Evolutionary conservation across 2,797 vertebrate genomes (phyloP).

Genomic region (Basileuterus tristriatus): DNA sequence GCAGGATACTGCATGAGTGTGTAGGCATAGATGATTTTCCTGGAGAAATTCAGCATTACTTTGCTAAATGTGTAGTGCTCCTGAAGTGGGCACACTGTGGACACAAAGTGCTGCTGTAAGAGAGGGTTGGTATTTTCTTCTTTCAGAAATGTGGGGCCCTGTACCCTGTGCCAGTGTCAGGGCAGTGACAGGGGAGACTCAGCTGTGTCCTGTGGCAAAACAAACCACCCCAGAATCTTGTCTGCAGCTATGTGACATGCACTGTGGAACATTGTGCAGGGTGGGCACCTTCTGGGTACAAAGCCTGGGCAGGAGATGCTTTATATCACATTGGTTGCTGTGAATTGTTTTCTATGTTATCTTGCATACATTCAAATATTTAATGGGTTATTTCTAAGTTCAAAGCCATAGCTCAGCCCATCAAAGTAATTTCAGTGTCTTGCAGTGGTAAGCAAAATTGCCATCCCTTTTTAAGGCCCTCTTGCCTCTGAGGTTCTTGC

Average conservation of each 20-base stretch:
- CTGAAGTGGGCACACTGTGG: not conserved
- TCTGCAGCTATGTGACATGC: not conserved
- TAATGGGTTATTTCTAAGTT: not conserved
- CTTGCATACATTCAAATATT: not conserved
- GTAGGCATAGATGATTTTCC: not conserved
- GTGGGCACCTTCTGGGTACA: not conserved
- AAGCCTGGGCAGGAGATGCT: not conserved
- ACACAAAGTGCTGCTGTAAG: not conserved
- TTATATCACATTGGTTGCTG: not conserved
- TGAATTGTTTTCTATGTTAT: not conserved
- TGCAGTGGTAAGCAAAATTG: not conserved
- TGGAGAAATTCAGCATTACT: not conserved
- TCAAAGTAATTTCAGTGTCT: not conserved
- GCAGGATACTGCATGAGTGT: not conserved
- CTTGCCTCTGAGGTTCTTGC: not conserved
- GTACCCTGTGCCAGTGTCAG: rapidly evolving
- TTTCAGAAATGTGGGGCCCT: not conserved
- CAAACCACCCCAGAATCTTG: not conserved
- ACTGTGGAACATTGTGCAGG: not conserved
- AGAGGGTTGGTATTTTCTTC: not conserved
- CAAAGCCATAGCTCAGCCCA: not conserved
- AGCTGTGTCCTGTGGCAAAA: not conserved
- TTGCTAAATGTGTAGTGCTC: not conserved
- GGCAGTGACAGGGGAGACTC: not conserved
- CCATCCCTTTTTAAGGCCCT: not conserved